These are phyloP conservation scores for Parazoanthus darwini DNA, from an alignment of 92 coral and sea anemone genomes.

Conservation along the genomic window DNA sequence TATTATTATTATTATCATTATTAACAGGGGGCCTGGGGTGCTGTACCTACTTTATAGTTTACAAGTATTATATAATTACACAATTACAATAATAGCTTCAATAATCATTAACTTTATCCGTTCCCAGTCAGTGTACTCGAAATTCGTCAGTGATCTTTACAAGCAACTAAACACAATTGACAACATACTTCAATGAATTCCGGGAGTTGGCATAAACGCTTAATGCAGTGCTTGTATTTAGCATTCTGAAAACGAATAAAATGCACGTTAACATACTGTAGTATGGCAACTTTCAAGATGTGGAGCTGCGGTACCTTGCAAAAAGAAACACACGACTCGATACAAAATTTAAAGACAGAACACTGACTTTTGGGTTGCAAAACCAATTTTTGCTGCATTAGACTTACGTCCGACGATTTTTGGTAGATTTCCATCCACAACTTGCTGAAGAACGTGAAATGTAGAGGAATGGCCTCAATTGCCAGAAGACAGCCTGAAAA, in stretches of 20 bases:
- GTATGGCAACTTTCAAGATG: not conserved
- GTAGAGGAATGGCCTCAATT: constrained; percentile 90
- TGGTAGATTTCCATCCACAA: constrained; percentile 98
- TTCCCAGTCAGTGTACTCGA: too few species aligned
- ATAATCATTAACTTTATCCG: too few species aligned
- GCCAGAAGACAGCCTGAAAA: constrained; percentile 89
- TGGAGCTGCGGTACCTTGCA: not conserved
- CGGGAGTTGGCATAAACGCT: constrained; percentile 85
- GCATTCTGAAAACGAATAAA: constrained; percentile 48
- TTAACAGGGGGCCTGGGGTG: too few species aligned
- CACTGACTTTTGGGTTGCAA: not conserved
- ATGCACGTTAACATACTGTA: not conserved
- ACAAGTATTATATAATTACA: too few species aligned
- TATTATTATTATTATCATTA: too few species aligned
- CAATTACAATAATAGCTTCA: too few species aligned
- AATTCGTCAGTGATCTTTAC: not conserved
- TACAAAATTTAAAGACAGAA: not conserved
- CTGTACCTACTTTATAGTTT: too few species aligned
- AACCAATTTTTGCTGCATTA: not conserved
- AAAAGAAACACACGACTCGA: not conserved
- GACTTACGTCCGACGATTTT: constrained; percentile 85
- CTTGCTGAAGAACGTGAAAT: constrained; percentile 83
- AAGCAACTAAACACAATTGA: not conserved
- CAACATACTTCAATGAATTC: constrained; percentile 91
- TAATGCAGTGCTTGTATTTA: constrained; percentile 83